Evolutionary conservation across 2,113 vertebrate species (phyloP).

Genomic region (Xiphophorus maculatus): DNA sequence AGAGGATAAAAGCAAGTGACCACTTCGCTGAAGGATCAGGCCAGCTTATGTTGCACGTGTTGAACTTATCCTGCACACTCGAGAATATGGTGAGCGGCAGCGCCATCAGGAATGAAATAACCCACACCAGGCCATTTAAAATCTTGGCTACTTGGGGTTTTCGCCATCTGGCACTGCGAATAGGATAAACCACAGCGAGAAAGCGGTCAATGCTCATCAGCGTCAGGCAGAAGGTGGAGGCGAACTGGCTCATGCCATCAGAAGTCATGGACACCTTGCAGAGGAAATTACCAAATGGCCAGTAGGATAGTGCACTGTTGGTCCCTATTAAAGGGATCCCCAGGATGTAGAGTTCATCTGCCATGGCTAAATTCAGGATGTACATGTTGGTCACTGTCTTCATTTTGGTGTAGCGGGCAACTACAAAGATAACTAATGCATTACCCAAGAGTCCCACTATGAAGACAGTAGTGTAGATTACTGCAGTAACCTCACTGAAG

Average conservation of each 20-base stretch:
- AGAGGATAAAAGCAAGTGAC: slow-evolving; percentile 88
- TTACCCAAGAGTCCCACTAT: slow-evolving; percentile 87
- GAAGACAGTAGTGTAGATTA: slow-evolving; percentile 87
- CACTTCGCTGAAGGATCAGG: slow-evolving; percentile 82
- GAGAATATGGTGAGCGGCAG: slow-evolving; percentile 89
- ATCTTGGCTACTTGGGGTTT: slow-evolving; percentile 85
- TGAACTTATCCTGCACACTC: slow-evolving; percentile 81
- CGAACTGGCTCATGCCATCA: slow-evolving; percentile 92
- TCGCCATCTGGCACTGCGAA: slow-evolving; percentile 87
- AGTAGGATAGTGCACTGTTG: slow-evolving; percentile 87
- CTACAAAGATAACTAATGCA: slow-evolving; percentile 87
- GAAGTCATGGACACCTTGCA: slow-evolving; percentile 88
- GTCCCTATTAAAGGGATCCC: slow-evolving; percentile 90
- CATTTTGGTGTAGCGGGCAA: slow-evolving; percentile 89
- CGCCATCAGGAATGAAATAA: slow-evolving; percentile 85
- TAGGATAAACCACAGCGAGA: slow-evolving; percentile 90
- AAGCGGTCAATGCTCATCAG: slow-evolving; percentile 96
- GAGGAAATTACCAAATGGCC: slow-evolving; percentile 89
- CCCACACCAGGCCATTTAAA: slow-evolving; percentile 84
- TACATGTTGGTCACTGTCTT: slow-evolving; percentile 95
- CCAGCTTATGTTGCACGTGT: slow-evolving; percentile 93
- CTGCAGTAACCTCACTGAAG: slow-evolving; percentile 71
- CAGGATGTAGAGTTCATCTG: slow-evolving; percentile 90
- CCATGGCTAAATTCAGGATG: slow-evolving; percentile 91
- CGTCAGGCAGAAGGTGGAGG: slow-evolving; percentile 91